Evolutionary conservation across 30 jellyfish, hydroid and myxozoan species (phyloP).

Genomic region (Clytia hemisphaerica): DNA sequence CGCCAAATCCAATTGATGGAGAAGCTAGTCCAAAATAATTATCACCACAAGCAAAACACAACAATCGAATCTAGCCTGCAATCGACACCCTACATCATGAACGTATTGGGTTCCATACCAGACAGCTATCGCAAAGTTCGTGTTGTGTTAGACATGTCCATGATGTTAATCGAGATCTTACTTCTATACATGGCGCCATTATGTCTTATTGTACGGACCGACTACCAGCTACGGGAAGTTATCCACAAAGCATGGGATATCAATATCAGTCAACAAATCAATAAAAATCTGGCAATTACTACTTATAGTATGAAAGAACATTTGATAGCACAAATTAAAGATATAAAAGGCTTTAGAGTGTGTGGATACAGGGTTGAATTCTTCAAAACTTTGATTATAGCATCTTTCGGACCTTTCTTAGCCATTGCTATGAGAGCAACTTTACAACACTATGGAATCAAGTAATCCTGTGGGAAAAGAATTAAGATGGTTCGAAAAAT

Average conservation of each 20-base stretch:
- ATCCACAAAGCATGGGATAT: not conserved
- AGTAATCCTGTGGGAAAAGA: too few species aligned
- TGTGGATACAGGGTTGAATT: slow-evolving; percentile 3
- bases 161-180: not conserved
- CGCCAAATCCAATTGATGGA: slow-evolving; percentile 5
- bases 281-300: not conserved
- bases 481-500: too few species aligned
- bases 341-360: not conserved
- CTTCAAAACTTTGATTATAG: slow-evolving; percentile 1
- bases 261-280: not conserved
- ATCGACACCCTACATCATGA: too few species aligned
- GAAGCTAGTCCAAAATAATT: too few species aligned
- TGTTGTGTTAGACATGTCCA: not conserved
- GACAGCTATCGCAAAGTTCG: slow-evolving; percentile 2
- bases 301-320: not conserved
- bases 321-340: not conserved
- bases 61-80: too few species aligned
- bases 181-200: slow-evolving; percentile 8
- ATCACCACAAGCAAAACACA: too few species aligned
- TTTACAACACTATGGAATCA: slow-evolving; percentile 7
- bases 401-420: slow-evolving; percentile 2
- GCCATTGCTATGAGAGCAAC: slow-evolving; percentile 9
- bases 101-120: too few species aligned
- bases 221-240: not conserved
- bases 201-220: not conserved